These are phyloP conservation scores for Orbicella faveolata DNA, from an alignment of 64 coral and sea anemone genomes.

Conservation along the genomic window DNA sequence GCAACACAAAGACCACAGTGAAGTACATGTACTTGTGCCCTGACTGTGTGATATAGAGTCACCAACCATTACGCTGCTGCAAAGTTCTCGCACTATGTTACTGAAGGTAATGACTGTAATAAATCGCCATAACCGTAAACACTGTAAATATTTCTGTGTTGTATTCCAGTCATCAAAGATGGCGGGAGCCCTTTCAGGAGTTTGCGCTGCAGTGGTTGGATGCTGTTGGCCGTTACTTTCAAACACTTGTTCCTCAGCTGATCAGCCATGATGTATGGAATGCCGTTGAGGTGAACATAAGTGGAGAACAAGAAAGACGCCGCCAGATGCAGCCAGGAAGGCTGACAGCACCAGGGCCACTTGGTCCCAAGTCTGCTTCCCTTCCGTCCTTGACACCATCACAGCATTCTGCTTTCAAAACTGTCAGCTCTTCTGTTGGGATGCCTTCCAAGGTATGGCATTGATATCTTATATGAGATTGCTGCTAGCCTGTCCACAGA, in stretches of 20 bases:
- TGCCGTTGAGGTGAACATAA: conserved; percentile 22
- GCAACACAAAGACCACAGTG: too few species aligned
- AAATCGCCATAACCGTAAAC: not conserved
- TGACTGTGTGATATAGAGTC: too few species aligned
- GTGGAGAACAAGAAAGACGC: not conserved
- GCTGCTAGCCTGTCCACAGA: not conserved
- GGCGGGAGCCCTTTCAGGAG: conserved; percentile 73
- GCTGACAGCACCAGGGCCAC: not conserved
- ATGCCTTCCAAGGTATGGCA: conserved; percentile 20
- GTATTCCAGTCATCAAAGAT: conserved; percentile 71
- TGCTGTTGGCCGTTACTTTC: conserved; percentile 55
- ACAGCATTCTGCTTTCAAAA: conserved; percentile 57
- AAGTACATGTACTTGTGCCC: too few species aligned
- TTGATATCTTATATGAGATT: not conserved
- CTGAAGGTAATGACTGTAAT: not conserved
- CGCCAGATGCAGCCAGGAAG: not conserved
- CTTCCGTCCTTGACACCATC: conserved; percentile 43
- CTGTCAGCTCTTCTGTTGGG: conserved; percentile 33
- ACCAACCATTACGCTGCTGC: too few species aligned
- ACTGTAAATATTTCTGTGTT: not conserved
- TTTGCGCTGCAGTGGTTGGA: conserved; percentile 79
- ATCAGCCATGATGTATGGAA: conserved; percentile 65
- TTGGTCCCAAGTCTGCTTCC: not conserved
- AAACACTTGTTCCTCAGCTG: conserved; percentile 60
- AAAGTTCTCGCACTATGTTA: not conserved